These are phyloP conservation scores for Drosophila prolongata DNA, from an alignment of 2,888 invertebrate species.

Conservation along the genomic window DNA sequence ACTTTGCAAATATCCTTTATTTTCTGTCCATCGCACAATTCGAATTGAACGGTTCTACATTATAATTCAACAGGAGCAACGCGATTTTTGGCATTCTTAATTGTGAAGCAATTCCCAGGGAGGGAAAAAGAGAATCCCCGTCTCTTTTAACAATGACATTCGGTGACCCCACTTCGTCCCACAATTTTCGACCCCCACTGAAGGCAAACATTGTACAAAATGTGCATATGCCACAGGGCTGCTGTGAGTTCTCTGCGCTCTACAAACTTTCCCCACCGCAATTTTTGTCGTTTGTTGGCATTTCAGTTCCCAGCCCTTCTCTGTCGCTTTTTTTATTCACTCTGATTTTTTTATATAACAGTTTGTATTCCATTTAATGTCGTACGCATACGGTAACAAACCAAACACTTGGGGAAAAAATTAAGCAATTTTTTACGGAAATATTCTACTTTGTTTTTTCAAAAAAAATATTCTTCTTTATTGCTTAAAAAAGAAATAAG, in stretches of 20 bases:
- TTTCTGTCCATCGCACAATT: constrained; percentile 44
- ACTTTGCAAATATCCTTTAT: constrained; percentile 47
- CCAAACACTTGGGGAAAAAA: constrained; percentile 21
- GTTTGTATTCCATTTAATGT: constrained; percentile 48
- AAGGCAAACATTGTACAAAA: constrained; percentile 43
- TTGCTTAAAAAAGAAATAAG: constrained; percentile 4
- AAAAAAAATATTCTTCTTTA: constrained; percentile 8
- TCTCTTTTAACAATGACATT: constrained; percentile 56
- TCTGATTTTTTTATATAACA: constrained; percentile 53
- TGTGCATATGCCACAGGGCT: constrained; percentile 53
- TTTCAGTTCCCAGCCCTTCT: constrained; percentile 31
- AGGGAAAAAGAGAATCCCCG: constrained; percentile 17
- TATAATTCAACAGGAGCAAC: constrained; percentile 71
- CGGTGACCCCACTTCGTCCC: constrained; percentile 12
- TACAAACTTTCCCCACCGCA: constrained; percentile 47
- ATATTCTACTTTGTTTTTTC: constrained; percentile 23
- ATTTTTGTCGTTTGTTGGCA: constrained; percentile 60
- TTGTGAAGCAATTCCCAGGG: constrained; percentile 35
- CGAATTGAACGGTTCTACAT: constrained; percentile 63
- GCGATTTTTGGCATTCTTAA: constrained; percentile 55
- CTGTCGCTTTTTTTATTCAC: constrained; percentile 59
- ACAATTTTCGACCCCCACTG: background rate
- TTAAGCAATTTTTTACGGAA: constrained; percentile 39
- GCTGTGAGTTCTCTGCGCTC: constrained; percentile 21
- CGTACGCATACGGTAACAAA: constrained; percentile 28